Conservation (phyloP, 1,140 invertebrate species). For the Ooceraea biroi region DNA sequence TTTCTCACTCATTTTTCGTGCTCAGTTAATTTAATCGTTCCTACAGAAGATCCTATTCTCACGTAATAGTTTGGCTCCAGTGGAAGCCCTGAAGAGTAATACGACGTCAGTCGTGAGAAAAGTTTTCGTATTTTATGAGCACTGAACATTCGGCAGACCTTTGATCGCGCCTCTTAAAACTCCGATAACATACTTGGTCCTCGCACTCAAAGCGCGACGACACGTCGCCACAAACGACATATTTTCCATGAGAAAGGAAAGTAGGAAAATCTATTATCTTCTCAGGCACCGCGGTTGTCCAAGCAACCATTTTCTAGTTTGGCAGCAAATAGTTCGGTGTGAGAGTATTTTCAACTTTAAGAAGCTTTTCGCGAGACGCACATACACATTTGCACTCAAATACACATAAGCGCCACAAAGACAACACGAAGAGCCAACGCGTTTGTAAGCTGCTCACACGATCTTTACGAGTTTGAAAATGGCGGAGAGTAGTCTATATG, state of each 20-base stretch:
- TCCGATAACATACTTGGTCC: conserved; percentile 13
- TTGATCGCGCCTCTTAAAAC: conserved; percentile 41
- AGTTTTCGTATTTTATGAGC: conserved; percentile 58
- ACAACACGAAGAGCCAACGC: not conserved
- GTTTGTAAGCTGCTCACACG: not conserved
- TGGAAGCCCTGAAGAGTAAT: conserved; percentile 57
- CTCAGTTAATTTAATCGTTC: conserved; percentile 54
- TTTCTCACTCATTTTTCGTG: not conserved
- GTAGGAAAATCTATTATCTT: conserved; percentile 3
- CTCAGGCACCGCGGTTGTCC: not conserved
- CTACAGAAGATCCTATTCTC: conserved; percentile 30
- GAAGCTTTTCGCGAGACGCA: not conserved
- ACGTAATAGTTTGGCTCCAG: conserved; percentile 39
- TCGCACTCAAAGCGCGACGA: conserved; percentile 10
- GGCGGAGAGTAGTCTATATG: not conserved
- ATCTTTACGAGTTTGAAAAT: conserved; percentile 14
- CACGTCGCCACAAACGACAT: not conserved
- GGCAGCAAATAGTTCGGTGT: not conserved
- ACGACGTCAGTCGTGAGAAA: conserved; percentile 43
- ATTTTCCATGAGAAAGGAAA: conserved; percentile 1
- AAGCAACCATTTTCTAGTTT: conserved; percentile 1
- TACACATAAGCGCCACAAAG: not conserved
- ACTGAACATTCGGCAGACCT: conserved; percentile 35
- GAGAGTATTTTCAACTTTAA: conserved; percentile 4
- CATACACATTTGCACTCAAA: too few relatives aligned